These are phyloP conservation scores for Physella acuta DNA, from an alignment of 1,140 invertebrate genomes.

Conservation along the genomic window DNA sequence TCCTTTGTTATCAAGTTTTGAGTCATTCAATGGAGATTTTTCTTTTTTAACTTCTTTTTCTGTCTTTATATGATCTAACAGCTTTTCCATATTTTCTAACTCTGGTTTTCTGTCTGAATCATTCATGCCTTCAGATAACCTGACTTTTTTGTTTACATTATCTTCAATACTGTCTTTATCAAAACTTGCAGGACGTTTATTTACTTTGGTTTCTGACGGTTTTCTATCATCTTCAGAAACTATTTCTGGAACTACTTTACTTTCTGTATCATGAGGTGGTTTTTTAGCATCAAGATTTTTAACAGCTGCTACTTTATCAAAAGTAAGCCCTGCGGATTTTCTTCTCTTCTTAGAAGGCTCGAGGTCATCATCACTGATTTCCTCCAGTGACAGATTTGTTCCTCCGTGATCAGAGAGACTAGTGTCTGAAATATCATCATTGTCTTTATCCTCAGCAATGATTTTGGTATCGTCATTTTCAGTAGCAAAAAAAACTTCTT, in stretches of 20 bases:
- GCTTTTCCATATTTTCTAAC: neutral
- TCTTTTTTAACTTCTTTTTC: too few species aligned
- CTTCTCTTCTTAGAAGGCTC: slow-evolving; percentile 20
- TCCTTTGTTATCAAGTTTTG: neutral
- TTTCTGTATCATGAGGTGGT: neutral
- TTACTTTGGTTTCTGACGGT: neutral
- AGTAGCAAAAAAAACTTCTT: slow-evolving; percentile 23
- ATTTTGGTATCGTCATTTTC: slow-evolving; percentile 25
- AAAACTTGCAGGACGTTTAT: neutral
- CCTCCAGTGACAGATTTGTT: slow-evolving; percentile 19
- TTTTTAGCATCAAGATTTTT: neutral
- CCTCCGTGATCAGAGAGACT: slow-evolving; percentile 22
- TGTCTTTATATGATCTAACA: too few species aligned
- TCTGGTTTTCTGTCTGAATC: neutral
- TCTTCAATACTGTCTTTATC: neutral
- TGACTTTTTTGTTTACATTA: neutral
- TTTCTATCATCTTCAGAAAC: neutral
- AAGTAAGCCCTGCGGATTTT: neutral
- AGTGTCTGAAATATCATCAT: slow-evolving; percentile 22
- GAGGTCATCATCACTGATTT: slow-evolving; percentile 27
- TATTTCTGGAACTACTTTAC: neutral
- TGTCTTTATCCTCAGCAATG: slow-evolving; percentile 22
- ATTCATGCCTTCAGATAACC: neutral
- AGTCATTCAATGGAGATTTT: too few species aligned
- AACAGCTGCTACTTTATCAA: neutral